Evolutionary conservation across 2,113 vertebrate species (phyloP), one percentile per base, ranked within the genome.

Genomic region (Nerophis lumbriciformis): DNA sequence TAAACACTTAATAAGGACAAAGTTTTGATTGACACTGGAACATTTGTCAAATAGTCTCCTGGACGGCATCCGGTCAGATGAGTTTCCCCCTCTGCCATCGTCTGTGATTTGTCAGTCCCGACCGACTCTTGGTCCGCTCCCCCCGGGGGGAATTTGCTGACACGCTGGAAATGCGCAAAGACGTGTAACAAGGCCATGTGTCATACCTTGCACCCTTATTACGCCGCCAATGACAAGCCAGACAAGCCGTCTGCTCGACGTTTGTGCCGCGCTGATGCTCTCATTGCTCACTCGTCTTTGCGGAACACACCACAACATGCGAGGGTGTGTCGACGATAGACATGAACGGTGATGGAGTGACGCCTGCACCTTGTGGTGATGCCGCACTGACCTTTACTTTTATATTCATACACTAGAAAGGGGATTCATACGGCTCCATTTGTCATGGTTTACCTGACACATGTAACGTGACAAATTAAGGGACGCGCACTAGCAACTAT

Each of bases 131-230:
- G 61, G 57, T 65, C 60, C 71, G 62, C 84, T 79, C 76, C 6
- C 81, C 79, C 75, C 6, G 59, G 21, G 78, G 76, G 80, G 78
- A 69, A 28, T 28, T 72, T 66, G 77, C 83, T 85, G 84, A 82
- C 83, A 84, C 53, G 54, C 53, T 63, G 73, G 71, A 83, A 83
- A 75, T 77, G 70, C 83, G 83, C 82, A 87, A 85, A 87, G 73
- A 79, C 75, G 64, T 73, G 36, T 83, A 86, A 86, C 85, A 85
- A 85, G 85, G 82, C 86, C 84, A 83, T 66, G 68, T 86, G 79
- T 85, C 82, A 85, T 75, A 83, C 83, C 80, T 83, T 83, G 66
- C 79, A 78, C 82, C 75, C 82, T 85, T 88, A 87, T 87, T 87
- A 87, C 53, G 53, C 69, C 49, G 10, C 51, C 83, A 75, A 72